Percentiles rank a stretch among this genome's conserved stretches.
phyloP scores from a whole-genome alignment of 2,888 invertebrate genomes.

The Nemoura dubitans region DNA sequence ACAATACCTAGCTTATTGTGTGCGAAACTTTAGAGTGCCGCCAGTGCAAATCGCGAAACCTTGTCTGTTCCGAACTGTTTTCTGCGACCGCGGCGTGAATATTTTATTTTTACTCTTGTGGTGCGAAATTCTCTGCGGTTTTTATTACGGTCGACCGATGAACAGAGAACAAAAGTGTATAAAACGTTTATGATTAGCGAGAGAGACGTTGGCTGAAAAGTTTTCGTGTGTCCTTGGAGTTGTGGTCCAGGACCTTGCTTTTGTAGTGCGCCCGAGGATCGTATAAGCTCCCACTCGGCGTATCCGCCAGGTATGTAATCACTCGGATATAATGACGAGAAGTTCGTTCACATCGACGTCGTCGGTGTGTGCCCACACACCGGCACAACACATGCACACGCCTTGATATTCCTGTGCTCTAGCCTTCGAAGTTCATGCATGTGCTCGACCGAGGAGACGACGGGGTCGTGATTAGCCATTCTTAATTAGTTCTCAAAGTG shows the following conservation, averaged over 20 bases:
- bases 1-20: neutral
- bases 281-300: neutral
- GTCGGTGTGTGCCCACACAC: neutral
- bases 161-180: neutral
- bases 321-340: neutral
- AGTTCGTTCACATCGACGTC: neutral
- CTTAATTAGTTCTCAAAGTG: constrained; percentile 23
- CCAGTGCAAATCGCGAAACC: neutral
- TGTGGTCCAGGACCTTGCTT: constrained; percentile 31
- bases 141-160: neutral
- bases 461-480: constrained; percentile 1
- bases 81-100: neutral
- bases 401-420: neutral
- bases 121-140: neutral
- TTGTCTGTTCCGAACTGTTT: neutral
- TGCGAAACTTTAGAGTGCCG: neutral
- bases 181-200: neutral
- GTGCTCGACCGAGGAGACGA: neutral
- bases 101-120: neutral
- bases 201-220: neutral
- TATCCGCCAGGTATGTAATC: neutral
- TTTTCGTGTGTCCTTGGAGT: constrained; percentile 22
- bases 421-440: too few relatives aligned
- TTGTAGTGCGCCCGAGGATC: neutral
- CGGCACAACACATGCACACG: neutral